A percentile compares a stretch with the other conserved stretches of the same genome.
Conservation (phyloP, 1,140 invertebrate genomes). For the Drosophila aff. region DNA sequence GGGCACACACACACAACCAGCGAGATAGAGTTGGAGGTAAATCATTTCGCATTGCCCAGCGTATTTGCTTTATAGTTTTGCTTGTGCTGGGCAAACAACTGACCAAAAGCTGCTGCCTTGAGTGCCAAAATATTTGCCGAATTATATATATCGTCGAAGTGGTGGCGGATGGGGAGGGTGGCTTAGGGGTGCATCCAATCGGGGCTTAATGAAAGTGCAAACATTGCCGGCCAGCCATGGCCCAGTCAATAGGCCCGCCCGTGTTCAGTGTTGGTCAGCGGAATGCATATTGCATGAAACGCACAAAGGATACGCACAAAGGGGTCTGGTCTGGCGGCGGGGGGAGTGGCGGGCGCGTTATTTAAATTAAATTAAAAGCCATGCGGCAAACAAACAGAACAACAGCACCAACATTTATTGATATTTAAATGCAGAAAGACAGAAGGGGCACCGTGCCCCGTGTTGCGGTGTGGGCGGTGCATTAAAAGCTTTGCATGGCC, state of each 20-base stretch:
- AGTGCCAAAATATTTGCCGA: conserved; percentile 73
- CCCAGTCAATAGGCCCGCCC: conserved; percentile 16
- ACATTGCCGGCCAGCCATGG: conserved; percentile 31
- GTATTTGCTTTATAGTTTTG: conserved; percentile 62
- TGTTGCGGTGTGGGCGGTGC: conserved; percentile 66
- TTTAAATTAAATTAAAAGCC: conserved; percentile 83
- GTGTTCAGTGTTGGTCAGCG: conserved; percentile 55
- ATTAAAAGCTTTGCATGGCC: conserved; percentile 81
- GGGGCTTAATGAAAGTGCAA: conserved; percentile 73
- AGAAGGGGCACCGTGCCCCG: conserved; percentile 19
- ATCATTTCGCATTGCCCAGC: conserved; percentile 24
- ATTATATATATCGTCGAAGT: conserved; percentile 35
- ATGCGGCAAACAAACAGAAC: conserved; percentile 65
- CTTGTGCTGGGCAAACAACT: conserved; percentile 48
- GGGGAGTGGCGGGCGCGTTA: conserved; percentile 47
- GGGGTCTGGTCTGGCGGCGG: neutral
- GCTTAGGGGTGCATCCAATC: conserved; percentile 24
- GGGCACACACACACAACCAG: conserved; percentile 5
- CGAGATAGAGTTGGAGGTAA: conserved; percentile 21
- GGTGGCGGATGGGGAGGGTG: neutral
- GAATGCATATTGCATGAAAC: conserved; percentile 54
- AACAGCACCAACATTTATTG: conserved; percentile 75
- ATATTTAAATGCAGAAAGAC: conserved; percentile 70
- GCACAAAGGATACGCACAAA: conserved; percentile 17
- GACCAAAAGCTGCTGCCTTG: conserved; percentile 65